Base-by-base conservation (phyloP, 1,140 invertebrate genomes). In the Heterodera carotae region DNA sequence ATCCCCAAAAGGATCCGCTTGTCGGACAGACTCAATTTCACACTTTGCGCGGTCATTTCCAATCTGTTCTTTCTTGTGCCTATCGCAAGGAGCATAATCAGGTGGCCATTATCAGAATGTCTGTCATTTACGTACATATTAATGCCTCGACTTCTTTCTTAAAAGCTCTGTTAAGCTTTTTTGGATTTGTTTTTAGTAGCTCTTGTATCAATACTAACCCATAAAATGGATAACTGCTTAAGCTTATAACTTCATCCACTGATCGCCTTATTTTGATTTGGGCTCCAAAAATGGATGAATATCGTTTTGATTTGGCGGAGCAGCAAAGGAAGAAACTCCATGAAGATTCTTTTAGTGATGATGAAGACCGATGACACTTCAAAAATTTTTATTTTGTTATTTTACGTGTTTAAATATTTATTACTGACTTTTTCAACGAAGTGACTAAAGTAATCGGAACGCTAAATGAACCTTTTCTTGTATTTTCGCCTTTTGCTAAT, bases 281-380 rank as follows among this genome's bases (percentile, higher is more conserved):
- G 75, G 75, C 53, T 18, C 75, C 75, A 76, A 18, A 64, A 31
- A 76, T 76, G 33, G 33, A 76, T 6, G 62, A 75, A 18, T 18
- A 34, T 60, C 64, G 33, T 29, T 27, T 22, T 15, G 75, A 76
- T 22, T 68, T 36, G 4, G 62, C 64, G 12, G 36, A n/a, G 7
- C 56, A 33, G 2, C 75, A 74, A 33, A 39, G 72, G 27, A 12
- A 76, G 15, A 27, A 68, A 29, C 53, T 76, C 22, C 53, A 76
- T 33, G 62, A 68, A 76, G 75, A 76, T 76, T 8, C 75, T 12
- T 76, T 70, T 43, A 76, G 75, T 59, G 75, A 76, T 59, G 75
- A 76, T 8, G 70, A 59, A 18, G 15, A 4, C 48, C 27, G 22
- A 29, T 48, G 69, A 33, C 53, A 69, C 29, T 36, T 69, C 36